phyloP scores from a whole-genome alignment of 2,797 vertebrate species.

The Octomys mimax region DNA sequence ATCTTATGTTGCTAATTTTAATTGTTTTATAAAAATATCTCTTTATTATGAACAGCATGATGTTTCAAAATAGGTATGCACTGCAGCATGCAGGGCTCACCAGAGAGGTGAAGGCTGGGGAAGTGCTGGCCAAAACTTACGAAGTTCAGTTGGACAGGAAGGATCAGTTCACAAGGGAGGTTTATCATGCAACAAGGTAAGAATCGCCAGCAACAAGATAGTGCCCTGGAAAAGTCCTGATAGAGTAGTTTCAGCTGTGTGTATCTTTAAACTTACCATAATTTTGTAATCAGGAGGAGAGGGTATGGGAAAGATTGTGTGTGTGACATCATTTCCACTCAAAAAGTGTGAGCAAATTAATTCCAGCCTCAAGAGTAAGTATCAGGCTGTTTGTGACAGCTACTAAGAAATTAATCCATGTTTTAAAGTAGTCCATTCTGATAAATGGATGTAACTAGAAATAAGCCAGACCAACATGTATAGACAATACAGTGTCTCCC shows the following conservation, averaged over 20 bases:
- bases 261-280: constrained; percentile 59
- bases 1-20: not conserved
- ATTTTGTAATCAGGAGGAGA: constrained; percentile 51
- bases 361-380: constrained; percentile 22
- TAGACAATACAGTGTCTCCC: too few species aligned
- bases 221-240: not conserved
- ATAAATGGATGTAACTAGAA: too few species aligned
- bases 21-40: not conserved
- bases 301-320: not conserved
- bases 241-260: not conserved
- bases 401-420: not conserved
- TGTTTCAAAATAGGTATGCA: not conserved
- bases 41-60: not conserved
- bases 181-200: not conserved
- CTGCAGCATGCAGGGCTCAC: not conserved
- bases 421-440: not conserved
- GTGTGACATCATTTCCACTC: constrained; percentile 46
- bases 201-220: not conserved
- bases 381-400: not conserved
- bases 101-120: not conserved
- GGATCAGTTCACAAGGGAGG: not conserved
- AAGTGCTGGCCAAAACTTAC: not conserved
- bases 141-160: not conserved
- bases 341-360: constrained; percentile 59
- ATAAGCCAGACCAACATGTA: too few species aligned